Base-by-base conservation (phyloP, 2,113 vertebrate species). In the Patagioenas fasciata region DNA sequence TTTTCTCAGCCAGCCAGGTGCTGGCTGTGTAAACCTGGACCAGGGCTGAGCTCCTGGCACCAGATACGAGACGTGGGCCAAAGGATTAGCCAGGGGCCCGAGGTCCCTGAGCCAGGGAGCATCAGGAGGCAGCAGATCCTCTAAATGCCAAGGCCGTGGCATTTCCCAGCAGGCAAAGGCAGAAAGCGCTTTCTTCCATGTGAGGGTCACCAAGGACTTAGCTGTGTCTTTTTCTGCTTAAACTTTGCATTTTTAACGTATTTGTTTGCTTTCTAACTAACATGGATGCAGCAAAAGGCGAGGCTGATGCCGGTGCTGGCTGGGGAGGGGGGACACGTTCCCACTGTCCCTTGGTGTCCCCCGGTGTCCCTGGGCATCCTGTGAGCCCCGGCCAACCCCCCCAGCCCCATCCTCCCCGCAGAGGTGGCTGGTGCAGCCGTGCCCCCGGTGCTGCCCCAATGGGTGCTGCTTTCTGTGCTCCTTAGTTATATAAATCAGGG, bases 131-230 rank as follows among this genome's bases (percentile, higher is more conserved):
- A 31, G 74, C 38, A 31, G 40, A 62, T 89, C 69, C 50, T 80
- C 93, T 38, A 89, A 97, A 97, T 97, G 96, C 96, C 97, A 97
- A 98, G 97, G 97, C 95, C 70, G 1, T 36, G 54, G 62, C 79
- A 65, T 87, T 93, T 93, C 85, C 88, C 31, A 69, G 42, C 32
- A 40, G 81, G 84, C 85, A 82, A 26, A 94, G 91, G 51, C 71
- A 78, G 60, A 84, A 80, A 78, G 83, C 5, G 3, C 74, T 74
- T 88, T 86, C 67, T 74, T 65, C 58, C 0, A 0, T 3, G 16
- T 13, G 58, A 85, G 90, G 94, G 91, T 96, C 92, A 87, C n/a
- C 0, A 11, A 36, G 91, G 78, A 64, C 81, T 94, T 71, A 31
- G 53, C 77, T 61, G 50, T 54, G 5, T 78, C 58, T 66, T 47